Conservation (phyloP, 1,140 invertebrate species). For the Venustaconcha ellipsiformis region DNA sequence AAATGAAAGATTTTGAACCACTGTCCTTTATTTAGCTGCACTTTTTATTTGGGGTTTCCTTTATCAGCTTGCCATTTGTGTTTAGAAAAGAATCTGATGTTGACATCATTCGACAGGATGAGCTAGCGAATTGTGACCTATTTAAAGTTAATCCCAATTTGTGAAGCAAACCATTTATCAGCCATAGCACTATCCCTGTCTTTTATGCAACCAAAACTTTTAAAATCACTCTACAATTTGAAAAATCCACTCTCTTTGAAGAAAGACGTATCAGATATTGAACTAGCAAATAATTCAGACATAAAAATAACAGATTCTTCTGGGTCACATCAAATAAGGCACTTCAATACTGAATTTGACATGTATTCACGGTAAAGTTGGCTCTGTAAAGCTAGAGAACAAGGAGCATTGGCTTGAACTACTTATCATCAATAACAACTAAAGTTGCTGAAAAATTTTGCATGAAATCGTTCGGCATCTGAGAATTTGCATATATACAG, state of each 20-base stretch:
- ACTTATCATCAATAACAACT: constrained; percentile 38
- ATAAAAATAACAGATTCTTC: no score
- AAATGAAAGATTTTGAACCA: no score
- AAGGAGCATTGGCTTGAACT: constrained; percentile 30
- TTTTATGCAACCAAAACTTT: constrained; percentile 16
- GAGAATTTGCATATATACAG: no score
- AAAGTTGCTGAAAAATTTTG: constrained; percentile 33
- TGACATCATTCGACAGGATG: constrained; percentile 27
- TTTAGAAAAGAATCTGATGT: constrained; percentile 4
- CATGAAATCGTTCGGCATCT: constrained; percentile 32
- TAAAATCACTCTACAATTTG: constrained; percentile 1
- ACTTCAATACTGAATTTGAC: no score
- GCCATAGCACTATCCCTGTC: constrained; percentile 39
- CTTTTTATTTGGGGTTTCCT: no score
- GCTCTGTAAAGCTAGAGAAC: constrained; percentile 26
- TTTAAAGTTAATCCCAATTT: constrained; percentile 28
- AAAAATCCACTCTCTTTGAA: constrained; percentile 25
- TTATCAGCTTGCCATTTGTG: no score
- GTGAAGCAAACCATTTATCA: constrained; percentile 40
- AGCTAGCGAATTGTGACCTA: constrained; percentile 30
- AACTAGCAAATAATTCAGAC: constrained; percentile 23
- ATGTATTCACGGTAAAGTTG: constrained; percentile 36
- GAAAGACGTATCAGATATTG: constrained; percentile 29
- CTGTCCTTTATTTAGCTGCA: no score
- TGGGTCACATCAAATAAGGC: neutral